A percentile compares a stretch with the other conserved stretches of the same genome.
Evolutionary conservation across 1,140 invertebrate genomes (phyloP).

Genomic region (Ceratitis capitata): DNA sequence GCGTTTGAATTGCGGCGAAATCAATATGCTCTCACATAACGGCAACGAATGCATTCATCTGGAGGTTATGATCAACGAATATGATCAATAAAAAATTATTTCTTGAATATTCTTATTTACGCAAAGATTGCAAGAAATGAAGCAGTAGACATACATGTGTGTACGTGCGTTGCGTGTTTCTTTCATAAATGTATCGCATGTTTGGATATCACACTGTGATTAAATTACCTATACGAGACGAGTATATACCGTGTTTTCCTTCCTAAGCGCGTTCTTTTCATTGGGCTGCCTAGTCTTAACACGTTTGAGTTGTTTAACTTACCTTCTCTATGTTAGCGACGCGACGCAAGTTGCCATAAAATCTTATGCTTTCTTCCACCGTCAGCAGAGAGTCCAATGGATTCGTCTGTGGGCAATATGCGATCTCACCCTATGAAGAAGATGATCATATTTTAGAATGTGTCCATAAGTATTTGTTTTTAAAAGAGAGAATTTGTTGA

Average conservation of each 20-base stretch:
- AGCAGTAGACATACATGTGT: too few species aligned
- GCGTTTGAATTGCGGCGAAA: conserved; percentile 42
- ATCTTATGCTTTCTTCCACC: conserved; percentile 66
- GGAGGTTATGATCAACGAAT: conserved; percentile 44
- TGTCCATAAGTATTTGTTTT: too few species aligned
- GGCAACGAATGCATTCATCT: conserved; percentile 38
- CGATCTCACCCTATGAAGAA: conserved; percentile 56
- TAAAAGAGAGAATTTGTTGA: too few species aligned
- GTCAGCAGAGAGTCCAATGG: conserved; percentile 80
- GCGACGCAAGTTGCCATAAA: conserved; percentile 68
- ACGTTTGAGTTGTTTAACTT: background rate
- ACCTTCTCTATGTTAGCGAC: conserved; percentile 66
- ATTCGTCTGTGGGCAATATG: conserved; percentile 87
- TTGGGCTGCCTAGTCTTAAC: background rate
- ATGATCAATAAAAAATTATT: conserved; percentile 23
- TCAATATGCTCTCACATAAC: conserved; percentile 42
- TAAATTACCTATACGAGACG: too few species aligned
- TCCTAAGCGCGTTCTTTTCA: background rate
- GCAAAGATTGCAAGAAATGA: conserved; percentile 28
- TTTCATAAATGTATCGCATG: background rate
- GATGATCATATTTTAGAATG: background rate
- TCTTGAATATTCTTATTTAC: background rate
- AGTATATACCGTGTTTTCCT: background rate
- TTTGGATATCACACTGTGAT: background rate
- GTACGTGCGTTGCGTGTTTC: too few species aligned